Evolutionary conservation across 1,140 invertebrate species (phyloP).

Genomic region (Arion vulgaris): DNA sequence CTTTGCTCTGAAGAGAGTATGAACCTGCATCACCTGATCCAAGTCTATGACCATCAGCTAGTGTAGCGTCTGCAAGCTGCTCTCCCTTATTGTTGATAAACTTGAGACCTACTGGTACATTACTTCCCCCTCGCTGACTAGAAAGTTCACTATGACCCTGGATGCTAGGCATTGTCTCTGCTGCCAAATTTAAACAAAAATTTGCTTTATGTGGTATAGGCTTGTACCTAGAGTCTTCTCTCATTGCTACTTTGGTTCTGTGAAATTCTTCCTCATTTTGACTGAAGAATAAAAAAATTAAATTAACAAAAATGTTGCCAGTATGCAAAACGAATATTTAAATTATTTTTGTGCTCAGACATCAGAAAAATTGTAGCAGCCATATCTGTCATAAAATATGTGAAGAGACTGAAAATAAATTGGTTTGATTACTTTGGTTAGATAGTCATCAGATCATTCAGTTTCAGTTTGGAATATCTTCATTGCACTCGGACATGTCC

Average conservation of each 20-base stretch:
- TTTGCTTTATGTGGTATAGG: background rate
- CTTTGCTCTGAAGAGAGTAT: background rate
- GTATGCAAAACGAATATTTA: no score
- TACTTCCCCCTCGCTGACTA: no score
- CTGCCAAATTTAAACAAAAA: background rate
- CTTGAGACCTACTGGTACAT: background rate
- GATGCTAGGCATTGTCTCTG: background rate
- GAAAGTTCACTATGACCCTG: background rate
- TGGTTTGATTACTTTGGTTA: no score
- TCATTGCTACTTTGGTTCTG: background rate
- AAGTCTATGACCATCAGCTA: background rate
- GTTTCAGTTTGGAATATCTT: no score
- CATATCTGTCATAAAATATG: no score
- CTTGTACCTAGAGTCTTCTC: background rate
- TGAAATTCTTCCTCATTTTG: constrained; percentile 18
- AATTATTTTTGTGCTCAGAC: no score
- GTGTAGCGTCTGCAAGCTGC: background rate
- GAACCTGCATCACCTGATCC: background rate
- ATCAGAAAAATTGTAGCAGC: no score
- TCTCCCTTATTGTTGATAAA: background rate
- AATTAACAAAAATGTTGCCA: no score
- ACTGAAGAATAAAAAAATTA: background rate
- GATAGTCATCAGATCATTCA: no score
- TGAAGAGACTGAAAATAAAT: no score
- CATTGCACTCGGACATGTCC: no score